Conservation (phyloP, 2,797 vertebrate genomes). For the Crenichthys baileyi region DNA sequence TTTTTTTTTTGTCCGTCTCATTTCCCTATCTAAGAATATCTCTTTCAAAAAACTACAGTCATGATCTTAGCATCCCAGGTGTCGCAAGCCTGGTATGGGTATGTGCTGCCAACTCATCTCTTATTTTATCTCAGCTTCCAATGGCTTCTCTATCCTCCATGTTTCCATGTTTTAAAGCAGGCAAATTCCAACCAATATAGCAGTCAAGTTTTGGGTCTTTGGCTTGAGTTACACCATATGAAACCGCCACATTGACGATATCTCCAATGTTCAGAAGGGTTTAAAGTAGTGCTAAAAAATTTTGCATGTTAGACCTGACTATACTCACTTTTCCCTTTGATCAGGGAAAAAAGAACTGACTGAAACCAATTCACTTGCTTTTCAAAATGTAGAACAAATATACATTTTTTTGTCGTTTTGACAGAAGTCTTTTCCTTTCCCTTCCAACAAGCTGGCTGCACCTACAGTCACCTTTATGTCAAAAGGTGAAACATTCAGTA, state of each 20-base stretch:
- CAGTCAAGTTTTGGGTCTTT: conserved; percentile 62
- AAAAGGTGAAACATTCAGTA: conserved; percentile 49
- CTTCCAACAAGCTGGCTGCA: conserved; percentile 62
- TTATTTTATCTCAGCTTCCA: conserved; percentile 36
- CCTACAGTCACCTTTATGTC: conserved; percentile 60
- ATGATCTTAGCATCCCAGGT: conserved; percentile 38
- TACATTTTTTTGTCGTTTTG: conserved; percentile 38
- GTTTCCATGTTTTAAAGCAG: conserved; percentile 41
- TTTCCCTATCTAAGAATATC: conserved; percentile 25
- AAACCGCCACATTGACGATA: not conserved
- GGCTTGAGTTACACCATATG: conserved; percentile 53
- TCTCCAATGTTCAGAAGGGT: conserved; percentile 31
- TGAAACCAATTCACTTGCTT: conserved; percentile 32
- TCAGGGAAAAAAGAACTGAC: conserved; percentile 46
- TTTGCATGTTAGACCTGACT: conserved; percentile 34
- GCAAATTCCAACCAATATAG: conserved; percentile 33
- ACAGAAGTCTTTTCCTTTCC: conserved; percentile 59
- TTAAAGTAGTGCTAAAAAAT: conserved; percentile 58
- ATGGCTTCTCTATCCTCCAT: conserved; percentile 20
- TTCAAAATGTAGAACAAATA: conserved; percentile 40
- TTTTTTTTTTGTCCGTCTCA: conserved; percentile 2
- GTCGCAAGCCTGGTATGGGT: conserved; percentile 14
- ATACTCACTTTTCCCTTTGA: conserved; percentile 32
- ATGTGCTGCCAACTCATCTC: conserved; percentile 22
- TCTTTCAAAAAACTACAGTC: conserved; percentile 39